Percentiles rank a stretch among this genome's conserved stretches.
phyloP scores from a whole-genome alignment of 2,113 vertebrate species.

The Dolichallabes microphthalmus region DNA sequence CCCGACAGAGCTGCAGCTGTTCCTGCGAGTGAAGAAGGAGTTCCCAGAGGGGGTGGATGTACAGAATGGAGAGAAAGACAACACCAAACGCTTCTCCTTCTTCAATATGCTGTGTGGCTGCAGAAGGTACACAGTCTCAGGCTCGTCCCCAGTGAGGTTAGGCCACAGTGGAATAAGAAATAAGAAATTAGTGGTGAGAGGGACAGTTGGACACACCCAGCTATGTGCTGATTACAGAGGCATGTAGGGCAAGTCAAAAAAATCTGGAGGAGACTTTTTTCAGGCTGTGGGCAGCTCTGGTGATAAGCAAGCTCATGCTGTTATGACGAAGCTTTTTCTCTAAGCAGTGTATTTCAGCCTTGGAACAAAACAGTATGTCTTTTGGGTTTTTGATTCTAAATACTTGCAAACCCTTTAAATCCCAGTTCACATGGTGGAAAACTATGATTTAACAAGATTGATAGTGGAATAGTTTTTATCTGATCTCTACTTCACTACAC shows the following conservation, averaged over 20 bases:
- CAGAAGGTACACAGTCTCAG: slow-evolving; percentile 73
- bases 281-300: slow-evolving; percentile 39
- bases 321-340: not conserved
- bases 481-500: not conserved
- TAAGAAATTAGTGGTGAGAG: slow-evolving; percentile 75
- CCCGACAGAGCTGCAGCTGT: slow-evolving; percentile 85
- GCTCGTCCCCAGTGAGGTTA: slow-evolving; percentile 67
- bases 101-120: slow-evolving; percentile 73
- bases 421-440: not conserved
- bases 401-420: not conserved
- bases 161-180: slow-evolving; percentile 64
- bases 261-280: slow-evolving; percentile 42
- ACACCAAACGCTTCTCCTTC: not conserved
- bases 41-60: slow-evolving; percentile 51
- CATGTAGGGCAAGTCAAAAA: slow-evolving; percentile 54
- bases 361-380: not conserved
- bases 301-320: slow-evolving; percentile 54
- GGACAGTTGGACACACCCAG: slow-evolving; percentile 73
- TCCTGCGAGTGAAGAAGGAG: slow-evolving; percentile 74
- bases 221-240: slow-evolving; percentile 78
- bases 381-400: not conserved
- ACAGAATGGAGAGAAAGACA: slow-evolving; percentile 39
- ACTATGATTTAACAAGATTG: not conserved
- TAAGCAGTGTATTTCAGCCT: not conserved
- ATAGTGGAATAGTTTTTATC: not conserved